A percentile compares a stretch with the other conserved stretches of the same genome.
Conservation (phyloP, 2,888 invertebrate genomes). For the Elegia similella region DNA sequence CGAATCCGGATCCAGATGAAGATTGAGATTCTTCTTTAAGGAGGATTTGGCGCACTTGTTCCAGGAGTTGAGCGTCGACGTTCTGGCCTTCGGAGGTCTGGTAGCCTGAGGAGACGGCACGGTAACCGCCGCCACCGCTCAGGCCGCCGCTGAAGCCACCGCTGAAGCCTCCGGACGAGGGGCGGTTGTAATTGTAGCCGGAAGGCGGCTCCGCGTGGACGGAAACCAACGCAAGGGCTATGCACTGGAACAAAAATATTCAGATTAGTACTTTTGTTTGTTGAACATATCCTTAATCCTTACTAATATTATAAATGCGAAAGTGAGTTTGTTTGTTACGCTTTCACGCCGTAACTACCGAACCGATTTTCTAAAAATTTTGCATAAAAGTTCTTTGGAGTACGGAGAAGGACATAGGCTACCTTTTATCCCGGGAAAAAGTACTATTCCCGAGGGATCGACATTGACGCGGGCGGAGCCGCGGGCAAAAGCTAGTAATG, state of each 20-base stretch:
- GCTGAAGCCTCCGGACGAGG: constrained; percentile 74
- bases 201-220: constrained; percentile 88
- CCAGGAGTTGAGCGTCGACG: constrained; percentile 89
- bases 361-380: too few species aligned
- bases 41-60: constrained; percentile 92
- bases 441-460: too few species aligned
- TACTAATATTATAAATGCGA: too few species aligned
- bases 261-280: background rate
- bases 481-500: too few species aligned
- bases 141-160: constrained; percentile 64
- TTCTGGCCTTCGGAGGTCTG: constrained; percentile 92
- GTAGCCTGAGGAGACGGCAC: constrained; percentile 88
- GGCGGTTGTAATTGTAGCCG: constrained; percentile 89
- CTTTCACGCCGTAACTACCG: too few species aligned
- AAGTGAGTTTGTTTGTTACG: too few species aligned
- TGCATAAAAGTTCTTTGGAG: too few species aligned
- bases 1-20: constrained; percentile 73
- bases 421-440: too few species aligned
- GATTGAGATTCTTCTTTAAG: constrained; percentile 89
- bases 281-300: too few species aligned
- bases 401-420: too few species aligned
- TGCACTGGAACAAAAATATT: constrained; percentile 81
- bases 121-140: constrained; percentile 86
- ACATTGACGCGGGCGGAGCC: too few species aligned
- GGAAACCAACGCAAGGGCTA: constrained; percentile 90